These are phyloP conservation scores for Periophthalmus modestus DNA, from an alignment of 2,113 vertebrate species.

Conservation along the genomic window DNA sequence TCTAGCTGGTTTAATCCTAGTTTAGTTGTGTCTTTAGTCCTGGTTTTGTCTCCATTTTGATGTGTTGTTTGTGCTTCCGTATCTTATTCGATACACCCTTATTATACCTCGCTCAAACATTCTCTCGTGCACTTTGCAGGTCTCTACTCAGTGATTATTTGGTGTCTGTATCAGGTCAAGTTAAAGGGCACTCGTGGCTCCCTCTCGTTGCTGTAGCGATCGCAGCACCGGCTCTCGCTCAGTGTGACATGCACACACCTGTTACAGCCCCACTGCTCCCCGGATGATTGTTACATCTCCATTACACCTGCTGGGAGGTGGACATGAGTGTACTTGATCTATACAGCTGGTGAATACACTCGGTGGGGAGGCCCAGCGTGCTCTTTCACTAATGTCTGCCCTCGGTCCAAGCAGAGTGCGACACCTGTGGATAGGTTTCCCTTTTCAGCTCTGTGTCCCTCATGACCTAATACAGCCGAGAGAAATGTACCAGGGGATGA, in stretches of 20 bases:
- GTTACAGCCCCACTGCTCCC: slow-evolving; percentile 45
- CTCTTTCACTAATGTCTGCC: slow-evolving; percentile 34
- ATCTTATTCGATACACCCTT: not conserved
- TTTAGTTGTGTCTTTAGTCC: no score
- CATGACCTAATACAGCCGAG: slow-evolving; percentile 14
- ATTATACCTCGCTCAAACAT: not conserved
- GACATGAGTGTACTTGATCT: slow-evolving; percentile 53
- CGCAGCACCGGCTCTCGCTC: slow-evolving; percentile 29
- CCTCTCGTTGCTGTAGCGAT: slow-evolving; percentile 17
- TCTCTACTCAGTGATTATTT: not conserved
- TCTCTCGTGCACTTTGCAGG: not conserved
- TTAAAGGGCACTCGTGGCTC: slow-evolving; percentile 9
- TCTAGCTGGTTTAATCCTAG: no score
- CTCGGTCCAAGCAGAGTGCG: slow-evolving; percentile 30
- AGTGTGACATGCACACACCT: slow-evolving; percentile 50
- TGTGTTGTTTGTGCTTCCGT: not conserved
- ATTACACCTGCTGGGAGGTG: slow-evolving; percentile 50
- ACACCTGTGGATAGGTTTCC: slow-evolving; percentile 34
- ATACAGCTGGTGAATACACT: slow-evolving; percentile 52
- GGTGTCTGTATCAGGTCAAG: not conserved
- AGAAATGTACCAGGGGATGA: slow-evolving; percentile 9
- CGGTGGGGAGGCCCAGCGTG: slow-evolving; percentile 44
- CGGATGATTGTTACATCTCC: slow-evolving; percentile 54
- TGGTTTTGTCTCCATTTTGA: not conserved
- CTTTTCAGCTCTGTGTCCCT: slow-evolving; percentile 27